Conservation (phyloP, 1,140 invertebrate genomes). For the Propsilocerus akamusi region DNA sequence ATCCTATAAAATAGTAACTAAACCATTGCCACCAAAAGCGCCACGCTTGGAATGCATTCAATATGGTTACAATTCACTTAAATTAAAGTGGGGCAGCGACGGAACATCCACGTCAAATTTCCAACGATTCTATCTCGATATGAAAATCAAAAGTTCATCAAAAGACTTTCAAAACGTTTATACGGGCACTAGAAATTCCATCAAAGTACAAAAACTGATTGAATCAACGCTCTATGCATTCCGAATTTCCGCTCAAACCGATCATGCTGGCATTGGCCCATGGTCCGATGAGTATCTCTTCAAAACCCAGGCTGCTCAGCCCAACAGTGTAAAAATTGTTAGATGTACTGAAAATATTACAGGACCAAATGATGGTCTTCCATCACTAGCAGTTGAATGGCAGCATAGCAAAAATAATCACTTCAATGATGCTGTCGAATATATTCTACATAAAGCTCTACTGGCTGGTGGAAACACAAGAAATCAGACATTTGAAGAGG, state of each 20-base stretch:
- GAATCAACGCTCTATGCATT: slow-evolving; percentile 64
- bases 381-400: slow-evolving; percentile 33
- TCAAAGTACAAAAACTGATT: slow-evolving; percentile 60
- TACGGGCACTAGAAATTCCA: slow-evolving; percentile 49
- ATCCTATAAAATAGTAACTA: slow-evolving; percentile 44
- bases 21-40: slow-evolving; percentile 54
- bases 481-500: slow-evolving; percentile 10
- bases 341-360: slow-evolving; percentile 28
- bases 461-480: slow-evolving; percentile 6
- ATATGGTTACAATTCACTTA: slow-evolving; percentile 57
- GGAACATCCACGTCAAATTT: slow-evolving; percentile 22
- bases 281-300: slow-evolving; percentile 49
- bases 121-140: slow-evolving; percentile 60
- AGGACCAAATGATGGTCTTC: slow-evolving; percentile 16
- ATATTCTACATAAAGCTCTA: slow-evolving; percentile 17
- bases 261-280: slow-evolving; percentile 56
- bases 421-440: slow-evolving; percentile 20
- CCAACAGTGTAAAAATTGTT: slow-evolving; percentile 50
- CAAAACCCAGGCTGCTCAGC: slow-evolving; percentile 55
- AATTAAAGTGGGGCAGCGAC: slow-evolving; percentile 54
- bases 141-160: slow-evolving; percentile 38
- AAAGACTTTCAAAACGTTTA: slow-evolving; percentile 58
- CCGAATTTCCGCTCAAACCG: slow-evolving; percentile 63
- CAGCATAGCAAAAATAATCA: slow-evolving; percentile 23
- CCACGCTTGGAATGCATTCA: slow-evolving; percentile 52